Evolutionary conservation across 2,888 invertebrate species (phyloP), one percentile per base, ranked within the genome.

Genomic region (Tricholauxania praeusta): DNA sequence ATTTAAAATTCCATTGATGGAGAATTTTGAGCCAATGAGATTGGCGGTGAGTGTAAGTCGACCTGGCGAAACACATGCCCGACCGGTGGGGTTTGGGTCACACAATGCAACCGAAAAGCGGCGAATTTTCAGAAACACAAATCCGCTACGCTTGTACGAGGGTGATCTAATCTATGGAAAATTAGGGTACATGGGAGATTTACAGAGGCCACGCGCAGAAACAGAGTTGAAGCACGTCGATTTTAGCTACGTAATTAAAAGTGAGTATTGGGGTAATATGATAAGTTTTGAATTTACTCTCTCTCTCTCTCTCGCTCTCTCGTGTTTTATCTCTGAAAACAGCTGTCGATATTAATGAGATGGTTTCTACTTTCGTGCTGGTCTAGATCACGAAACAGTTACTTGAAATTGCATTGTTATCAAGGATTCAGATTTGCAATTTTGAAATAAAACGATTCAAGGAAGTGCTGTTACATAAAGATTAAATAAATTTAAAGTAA

Each of bases 21-120:
- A 8, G 8, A 47, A 62, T 15, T 70, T 70, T 28, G 63, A 63
- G 53, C 70, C 70, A 52, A 55, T 39, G 3, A 19, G 63, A 15
- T 19, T 70, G 53, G 12, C 39, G 3, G 70, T 53, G 8, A 52
- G 15, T 2, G 14, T 70, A 17, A 14, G 39, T 10, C 48, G 49
- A 10, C 17, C 60, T 2, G 17, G 28, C 8, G 28, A 32, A 14
- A 17, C 19, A 22, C 15, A 8, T 3, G 12, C 1, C 51, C 14
- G 14, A 3, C 15, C 14, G 15, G 22, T 60, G n/a, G 69, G 32
- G n/a, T 69, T 69, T n/a, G 39, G 8, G 28, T 12, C 32, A 22
- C 69, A 59, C 12, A 14, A 10, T 12, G 69, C 39, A 15, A 39
- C 28, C 60, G 32, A 32, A 32, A 49, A 17, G 22, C 12, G 15